Conservation (phyloP, 2,113 vertebrate species). For the Myocastor coypus region DNA sequence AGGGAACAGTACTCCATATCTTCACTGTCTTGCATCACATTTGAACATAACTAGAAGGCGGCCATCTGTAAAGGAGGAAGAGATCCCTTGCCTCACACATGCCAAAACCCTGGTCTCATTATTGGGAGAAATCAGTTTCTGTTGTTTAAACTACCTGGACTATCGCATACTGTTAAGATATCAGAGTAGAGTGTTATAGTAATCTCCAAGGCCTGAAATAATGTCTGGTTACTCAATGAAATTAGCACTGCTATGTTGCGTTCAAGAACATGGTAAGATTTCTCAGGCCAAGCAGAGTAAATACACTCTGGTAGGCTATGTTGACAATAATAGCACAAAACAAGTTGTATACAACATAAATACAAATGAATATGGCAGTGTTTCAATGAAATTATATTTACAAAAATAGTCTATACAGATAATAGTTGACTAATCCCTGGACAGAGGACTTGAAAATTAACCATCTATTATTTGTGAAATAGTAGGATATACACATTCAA, state of each 20-base stretch:
- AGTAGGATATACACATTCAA: neutral
- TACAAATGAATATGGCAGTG: neutral
- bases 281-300: neutral
- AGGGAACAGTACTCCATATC: neutral
- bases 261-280: neutral
- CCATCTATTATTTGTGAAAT: neutral
- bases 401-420: neutral
- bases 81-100: neutral
- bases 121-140: neutral
- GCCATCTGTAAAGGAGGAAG: neutral
- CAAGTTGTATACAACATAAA: neutral
- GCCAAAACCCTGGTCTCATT: neutral
- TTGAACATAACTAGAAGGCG: neutral
- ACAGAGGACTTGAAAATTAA: neutral
- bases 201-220: neutral
- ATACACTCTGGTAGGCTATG: neutral
- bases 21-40: neutral
- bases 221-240: neutral
- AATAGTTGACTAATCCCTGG: neutral
- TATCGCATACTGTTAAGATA: neutral
- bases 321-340: neutral
- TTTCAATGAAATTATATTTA: neutral
- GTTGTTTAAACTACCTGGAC: neutral
- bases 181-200: neutral
- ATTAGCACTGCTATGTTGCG: neutral